Percentiles rank a stretch among this genome's conserved stretches.
phyloP scores from a whole-genome alignment of 1,140 invertebrate species.

The Bombus superbus region DNA sequence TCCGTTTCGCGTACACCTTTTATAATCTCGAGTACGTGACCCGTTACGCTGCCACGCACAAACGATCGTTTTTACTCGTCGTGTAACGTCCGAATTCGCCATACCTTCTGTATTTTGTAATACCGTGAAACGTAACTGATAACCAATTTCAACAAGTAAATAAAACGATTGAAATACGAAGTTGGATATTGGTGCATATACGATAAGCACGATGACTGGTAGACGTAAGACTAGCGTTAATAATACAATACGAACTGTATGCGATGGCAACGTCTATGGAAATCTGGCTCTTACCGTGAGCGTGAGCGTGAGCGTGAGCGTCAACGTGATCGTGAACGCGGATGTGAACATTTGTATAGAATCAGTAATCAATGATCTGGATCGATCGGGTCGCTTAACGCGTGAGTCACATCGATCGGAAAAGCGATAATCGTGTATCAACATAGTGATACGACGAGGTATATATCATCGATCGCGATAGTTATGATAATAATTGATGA shows the following conservation, averaged over 20 bases:
- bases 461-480: slow-evolving; percentile 25
- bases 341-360: not conserved
- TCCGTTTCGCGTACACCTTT: not conserved
- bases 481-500: not conserved
- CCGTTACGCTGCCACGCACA: slow-evolving; percentile 9
- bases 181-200: slow-evolving; percentile 47
- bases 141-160: slow-evolving; percentile 52
- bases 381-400: not conserved
- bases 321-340: not conserved
- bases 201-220: slow-evolving; percentile 70
- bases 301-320: not conserved
- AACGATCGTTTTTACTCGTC: slow-evolving; percentile 5
- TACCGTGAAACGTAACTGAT: not conserved
- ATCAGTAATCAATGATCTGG: not conserved
- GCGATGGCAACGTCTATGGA: slow-evolving; percentile 6
- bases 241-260: slow-evolving; percentile 42
- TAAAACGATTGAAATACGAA: slow-evolving; percentile 19
- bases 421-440: no score
- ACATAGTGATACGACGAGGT: slow-evolving; percentile 8
- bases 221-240: slow-evolving; percentile 71
- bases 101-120: not conserved
- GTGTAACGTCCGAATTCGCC: not conserved
- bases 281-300: not conserved
- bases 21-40: not conserved
- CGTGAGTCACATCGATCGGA: no score